Conservation (phyloP, 2,797 vertebrate species). For the Pelodytes ibericus region DNA sequence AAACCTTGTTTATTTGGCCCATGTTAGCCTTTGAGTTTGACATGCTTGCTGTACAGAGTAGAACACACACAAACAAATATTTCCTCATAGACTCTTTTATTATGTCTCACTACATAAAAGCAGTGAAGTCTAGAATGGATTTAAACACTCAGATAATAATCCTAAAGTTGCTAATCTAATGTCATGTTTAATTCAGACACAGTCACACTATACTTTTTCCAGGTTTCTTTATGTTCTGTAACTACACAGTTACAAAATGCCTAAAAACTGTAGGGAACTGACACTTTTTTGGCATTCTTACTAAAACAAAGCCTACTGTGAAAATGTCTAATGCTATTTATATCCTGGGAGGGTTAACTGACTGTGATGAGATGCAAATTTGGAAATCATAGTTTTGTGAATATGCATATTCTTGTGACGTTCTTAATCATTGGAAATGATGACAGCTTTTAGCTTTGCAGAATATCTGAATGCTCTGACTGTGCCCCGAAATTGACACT, state of each 20-base stretch:
- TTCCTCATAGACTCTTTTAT: too few species aligned
- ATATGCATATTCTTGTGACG: neutral
- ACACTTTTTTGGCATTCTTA: neutral
- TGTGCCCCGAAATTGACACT: neutral
- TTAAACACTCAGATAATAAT: too few species aligned
- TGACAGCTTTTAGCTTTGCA: neutral
- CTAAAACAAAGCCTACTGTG: neutral
- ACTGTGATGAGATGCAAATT: slow-evolving; percentile 10
- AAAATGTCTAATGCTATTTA: neutral
- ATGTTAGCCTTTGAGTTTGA: too few species aligned
- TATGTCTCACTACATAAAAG: too few species aligned
- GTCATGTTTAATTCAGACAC: neutral
- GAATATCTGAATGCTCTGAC: neutral
- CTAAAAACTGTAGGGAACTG: neutral
- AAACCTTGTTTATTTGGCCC: too few species aligned
- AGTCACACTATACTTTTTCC: neutral
- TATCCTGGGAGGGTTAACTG: neutral
- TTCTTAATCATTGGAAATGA: neutral
- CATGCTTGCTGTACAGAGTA: too few species aligned
- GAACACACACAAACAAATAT: too few species aligned
- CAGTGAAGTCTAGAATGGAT: too few species aligned
- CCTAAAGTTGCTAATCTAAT: too few species aligned
- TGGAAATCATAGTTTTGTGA: neutral
- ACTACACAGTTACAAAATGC: neutral
- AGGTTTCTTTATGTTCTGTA: neutral